Evolutionary conservation across 2,113 vertebrate species (phyloP), one percentile per base, ranked within the genome.

Genomic region (Chrysochloris asiatica): DNA sequence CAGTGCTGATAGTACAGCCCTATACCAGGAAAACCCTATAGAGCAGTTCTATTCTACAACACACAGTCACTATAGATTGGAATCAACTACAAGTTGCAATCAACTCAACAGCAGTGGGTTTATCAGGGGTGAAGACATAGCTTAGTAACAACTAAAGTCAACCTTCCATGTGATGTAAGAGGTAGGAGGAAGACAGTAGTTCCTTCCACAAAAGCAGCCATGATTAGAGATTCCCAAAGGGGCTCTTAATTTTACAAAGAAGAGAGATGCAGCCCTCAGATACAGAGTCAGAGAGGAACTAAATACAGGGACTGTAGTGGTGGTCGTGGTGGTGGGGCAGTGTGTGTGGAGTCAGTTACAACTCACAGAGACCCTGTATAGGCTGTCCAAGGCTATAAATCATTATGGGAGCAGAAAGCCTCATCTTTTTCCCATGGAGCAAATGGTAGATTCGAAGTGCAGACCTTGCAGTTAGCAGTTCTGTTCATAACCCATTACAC

Each of bases 131-230:
- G 48, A 80, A 67, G 73, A 88, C 77, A 47, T 56, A 81, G 14
- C 43, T 91, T 72, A 76, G 22, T 90, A 78, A 48, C 30, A 17
- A 45, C 47, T 81, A 50, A 59, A 83, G 52, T 45, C 59, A 75
- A 54, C 11, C 45, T 65, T 63, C 48, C 26, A 33, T 24, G 19
- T 69, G 59, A 78, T 0, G 54, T 36, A 41, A 81, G 21, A 52
- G 41, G 73, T 36, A 83, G 56, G 36, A 93, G 69, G 77, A 24
- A 67, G 4, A 61, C 1, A 5, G 36, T 3, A 43, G 33, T 54
- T 77, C 90, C 79, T 88, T 90, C 38, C 75, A 72, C 72, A 47
- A 91, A 88, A 81, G 36, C 80, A 90, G 30, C 83, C 69, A 59
- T 33, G 12, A 56, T 78, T 47, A 88, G 59, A 9, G 28, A 8